These are phyloP conservation scores for Dermochelys coriacea DNA, from an alignment of 2,797 vertebrate species.

Conservation along the genomic window DNA sequence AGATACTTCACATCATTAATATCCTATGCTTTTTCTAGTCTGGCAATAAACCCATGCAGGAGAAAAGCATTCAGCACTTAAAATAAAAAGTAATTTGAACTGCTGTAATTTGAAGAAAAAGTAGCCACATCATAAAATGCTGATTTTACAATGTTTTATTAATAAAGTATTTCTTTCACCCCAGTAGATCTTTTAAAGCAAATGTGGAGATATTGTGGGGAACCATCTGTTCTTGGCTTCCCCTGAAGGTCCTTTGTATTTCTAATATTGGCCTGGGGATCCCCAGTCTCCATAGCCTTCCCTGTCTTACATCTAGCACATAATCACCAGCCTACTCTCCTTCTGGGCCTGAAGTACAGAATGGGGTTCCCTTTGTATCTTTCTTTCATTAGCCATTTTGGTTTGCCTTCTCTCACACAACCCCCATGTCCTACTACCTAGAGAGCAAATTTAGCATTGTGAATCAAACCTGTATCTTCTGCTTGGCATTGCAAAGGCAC, in stretches of 20 bases:
- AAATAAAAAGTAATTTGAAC: too few relatives aligned
- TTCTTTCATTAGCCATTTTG: not conserved
- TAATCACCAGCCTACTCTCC: accelerated
- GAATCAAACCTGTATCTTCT: not conserved
- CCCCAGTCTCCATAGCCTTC: not conserved
- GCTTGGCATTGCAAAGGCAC: not conserved
- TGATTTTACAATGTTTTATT: not conserved
- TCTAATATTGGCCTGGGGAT: not conserved
- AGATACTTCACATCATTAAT: not conserved
- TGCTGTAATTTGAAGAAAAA: not conserved
- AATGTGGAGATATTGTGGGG: not conserved
- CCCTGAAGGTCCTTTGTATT: not conserved
- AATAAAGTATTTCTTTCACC: not conserved
- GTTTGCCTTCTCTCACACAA: not conserved
- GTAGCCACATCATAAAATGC: not conserved
- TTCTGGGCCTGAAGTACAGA: not conserved
- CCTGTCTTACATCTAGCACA: not conserved
- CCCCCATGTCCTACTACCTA: not conserved
- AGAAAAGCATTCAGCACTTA: not conserved
- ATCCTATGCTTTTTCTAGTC: not conserved
- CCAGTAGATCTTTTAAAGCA: not conserved
- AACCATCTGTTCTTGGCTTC: not conserved
- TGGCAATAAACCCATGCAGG: not conserved
- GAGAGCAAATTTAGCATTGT: accelerated
- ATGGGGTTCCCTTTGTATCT: not conserved